phyloP scores from a whole-genome alignment of 2,113 vertebrate species.

The Choloepus hoffmanni region DNA sequence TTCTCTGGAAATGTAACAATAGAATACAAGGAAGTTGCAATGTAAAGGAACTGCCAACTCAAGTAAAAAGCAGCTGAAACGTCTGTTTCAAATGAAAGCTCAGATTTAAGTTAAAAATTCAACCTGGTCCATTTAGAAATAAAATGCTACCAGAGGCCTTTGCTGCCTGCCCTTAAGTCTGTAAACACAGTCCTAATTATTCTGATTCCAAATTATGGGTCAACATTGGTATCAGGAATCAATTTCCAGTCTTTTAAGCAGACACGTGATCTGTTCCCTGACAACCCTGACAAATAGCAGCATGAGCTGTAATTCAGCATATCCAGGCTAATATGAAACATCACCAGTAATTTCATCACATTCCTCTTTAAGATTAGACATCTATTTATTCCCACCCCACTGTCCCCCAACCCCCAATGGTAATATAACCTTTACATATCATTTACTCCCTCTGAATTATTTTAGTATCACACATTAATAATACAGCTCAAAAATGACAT shows the following conservation, averaged over 20 bases:
- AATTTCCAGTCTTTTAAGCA: conserved; percentile 8
- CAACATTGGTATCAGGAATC: neutral
- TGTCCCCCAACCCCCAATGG: neutral
- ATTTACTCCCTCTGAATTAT: conserved; percentile 50
- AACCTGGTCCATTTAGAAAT: neutral
- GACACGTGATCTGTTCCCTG: neutral
- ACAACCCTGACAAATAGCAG: conserved; percentile 28
- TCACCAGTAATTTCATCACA: neutral
- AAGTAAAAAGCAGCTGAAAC: neutral
- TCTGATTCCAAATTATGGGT: neutral
- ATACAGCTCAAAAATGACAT: conserved; percentile 46
- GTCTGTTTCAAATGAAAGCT: conserved; percentile 34
- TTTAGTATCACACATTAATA: conserved; percentile 47
- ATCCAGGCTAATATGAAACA: neutral
- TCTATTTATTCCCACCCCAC: neutral
- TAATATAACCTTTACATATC: conserved; percentile 55
- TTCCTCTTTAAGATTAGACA: neutral
- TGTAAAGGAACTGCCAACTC: neutral
- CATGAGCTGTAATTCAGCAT: neutral
- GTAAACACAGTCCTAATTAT: conserved; percentile 14
- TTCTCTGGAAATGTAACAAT: neutral
- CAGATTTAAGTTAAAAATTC: neutral
- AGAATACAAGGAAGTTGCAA: neutral
- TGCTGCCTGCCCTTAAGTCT: neutral
- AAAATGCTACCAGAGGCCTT: neutral